Percentiles rank a stretch among this genome's conserved stretches.
Conservation (phyloP, 2,113 vertebrate genomes). For the human region GRCh38 chr1:30490001-30490500, state of each 20-base stretch:
- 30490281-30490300: not conserved
- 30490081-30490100: not conserved
- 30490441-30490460: no score
- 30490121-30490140: not conserved
- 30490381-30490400: not conserved
- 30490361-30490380: not conserved
- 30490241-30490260: not conserved
- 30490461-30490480: no score
- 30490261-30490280: not conserved
- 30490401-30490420: no score
- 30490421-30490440: no score
- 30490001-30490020: no score
- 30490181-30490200: not conserved
- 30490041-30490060: not conserved
- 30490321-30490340: not conserved
- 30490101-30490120: not conserved
- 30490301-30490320: not conserved
- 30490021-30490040: rapidly evolving
- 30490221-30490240: not conserved
- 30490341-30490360: not conserved
- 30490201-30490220: not conserved
- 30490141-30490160: not conserved
- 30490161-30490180: no score
- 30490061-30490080: not conserved
- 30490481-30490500: no score